A percentile compares a stretch with the other conserved stretches of the same genome.
These are phyloP conservation scores for Rhynchotus rufescens DNA, from an alignment of 2,797 vertebrate species.

Conservation along the genomic window DNA sequence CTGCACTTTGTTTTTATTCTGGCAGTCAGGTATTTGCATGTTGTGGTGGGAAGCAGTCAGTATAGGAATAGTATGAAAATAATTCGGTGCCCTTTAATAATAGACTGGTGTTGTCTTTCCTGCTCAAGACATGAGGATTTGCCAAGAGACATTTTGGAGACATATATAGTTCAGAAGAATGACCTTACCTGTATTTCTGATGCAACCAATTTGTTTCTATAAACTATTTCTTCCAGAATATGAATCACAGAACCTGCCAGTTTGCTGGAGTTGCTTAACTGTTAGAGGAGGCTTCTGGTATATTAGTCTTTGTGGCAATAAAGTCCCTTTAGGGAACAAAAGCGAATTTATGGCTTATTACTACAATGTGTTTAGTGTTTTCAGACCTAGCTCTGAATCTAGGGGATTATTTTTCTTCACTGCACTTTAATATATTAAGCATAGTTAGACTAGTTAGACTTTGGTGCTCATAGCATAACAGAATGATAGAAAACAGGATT, in stretches of 20 bases:
- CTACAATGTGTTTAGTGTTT: constrained; percentile 13
- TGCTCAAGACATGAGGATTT: neutral
- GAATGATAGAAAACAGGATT: neutral
- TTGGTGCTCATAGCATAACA: neutral
- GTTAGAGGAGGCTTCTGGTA: neutral
- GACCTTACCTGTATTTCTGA: constrained; percentile 5
- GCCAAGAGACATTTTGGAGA: neutral
- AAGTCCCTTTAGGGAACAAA: constrained; percentile 20
- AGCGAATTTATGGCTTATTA: constrained; percentile 41
- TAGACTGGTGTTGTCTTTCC: neutral
- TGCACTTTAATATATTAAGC: constrained; percentile 34
- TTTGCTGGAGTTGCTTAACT: constrained; percentile 12
- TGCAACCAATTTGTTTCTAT: constrained; percentile 19
- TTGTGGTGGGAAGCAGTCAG: neutral
- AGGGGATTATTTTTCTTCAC: neutral
- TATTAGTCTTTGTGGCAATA: constrained; percentile 30
- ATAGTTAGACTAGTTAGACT: neutral
- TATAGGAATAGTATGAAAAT: neutral
- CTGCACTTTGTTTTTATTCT: neutral
- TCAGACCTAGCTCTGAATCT: neutral
- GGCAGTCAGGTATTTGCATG: neutral
- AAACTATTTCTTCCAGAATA: constrained; percentile 17
- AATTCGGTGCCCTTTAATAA: neutral
- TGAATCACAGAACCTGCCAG: constrained; percentile 34
- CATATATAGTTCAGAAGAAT: neutral